Base-by-base conservation (phyloP, 1,140 invertebrate species). In the Platyscapa corneri region DNA sequence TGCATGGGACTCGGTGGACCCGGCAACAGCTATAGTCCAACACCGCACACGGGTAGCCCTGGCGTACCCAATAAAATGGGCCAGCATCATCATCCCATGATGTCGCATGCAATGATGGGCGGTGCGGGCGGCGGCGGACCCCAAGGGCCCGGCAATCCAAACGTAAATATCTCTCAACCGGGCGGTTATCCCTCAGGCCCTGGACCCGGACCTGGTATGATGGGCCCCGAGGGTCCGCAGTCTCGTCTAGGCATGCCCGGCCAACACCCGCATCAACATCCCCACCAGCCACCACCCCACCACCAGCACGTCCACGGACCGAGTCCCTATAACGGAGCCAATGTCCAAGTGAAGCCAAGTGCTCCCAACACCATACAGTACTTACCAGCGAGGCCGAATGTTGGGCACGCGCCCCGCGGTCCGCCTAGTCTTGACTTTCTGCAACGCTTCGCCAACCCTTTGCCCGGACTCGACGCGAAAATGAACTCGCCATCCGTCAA, bases 291-390 rank as follows among this genome's bases (percentile, higher is more conserved):
- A 3, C 85, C 82, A 23, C 84, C 82, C 16, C 89, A 89, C 37
- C 88, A 86, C 10, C 85, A 87, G 1, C 87, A 89, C 75, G 74
- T 87, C 16, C 87, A 88, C 53, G 86, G 83, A 20, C 86, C 95
- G 80, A 95, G 95, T 85, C 95, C 95, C 0, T 97, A 96, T 91
- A 96, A 96, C 91, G 96, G 97, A 67, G 96, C 97, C 3, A 98
- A 97, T 91, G 96, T 98, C 67, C 97, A 98, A 94, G 98, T 99
- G 39, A 99, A 99, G 94, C 97, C 98, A 1, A 98, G 97, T 93
- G 98, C 98, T 3, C 98, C 98, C 0, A 99, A 99, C 92, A 99
- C 98, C 23, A 99, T 99, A 90, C 98, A 99, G 94, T 99, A 99
- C 94, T 95, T 99, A 90, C 98, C 98, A 39, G 97, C 98, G 60